phyloP scores from a whole-genome alignment of 2,797 vertebrate genomes.

The Microctenopoma steveboyesi region DNA sequence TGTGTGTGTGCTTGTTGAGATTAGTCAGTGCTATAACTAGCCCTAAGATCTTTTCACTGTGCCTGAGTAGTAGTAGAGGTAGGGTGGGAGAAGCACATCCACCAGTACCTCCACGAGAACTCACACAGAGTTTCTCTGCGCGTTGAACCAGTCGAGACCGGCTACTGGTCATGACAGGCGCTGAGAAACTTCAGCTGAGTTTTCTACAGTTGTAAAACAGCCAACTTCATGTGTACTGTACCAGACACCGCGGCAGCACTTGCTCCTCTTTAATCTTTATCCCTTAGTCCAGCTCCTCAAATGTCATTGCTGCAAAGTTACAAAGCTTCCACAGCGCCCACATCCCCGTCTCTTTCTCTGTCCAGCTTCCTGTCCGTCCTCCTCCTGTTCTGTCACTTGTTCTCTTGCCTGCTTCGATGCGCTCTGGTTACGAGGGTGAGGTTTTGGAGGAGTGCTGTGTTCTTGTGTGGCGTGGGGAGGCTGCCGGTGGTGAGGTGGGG shows the following conservation, averaged over 20 bases:
- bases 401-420: conserved; percentile 5
- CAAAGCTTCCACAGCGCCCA: conserved; percentile 11
- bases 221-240: conserved; percentile 26
- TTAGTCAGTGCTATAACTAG: conserved; percentile 11
- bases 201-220: conserved; percentile 38
- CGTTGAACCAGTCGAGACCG: conserved; percentile 55
- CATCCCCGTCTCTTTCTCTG: background rate
- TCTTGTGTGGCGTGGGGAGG: conserved; percentile 62
- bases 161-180: conserved; percentile 69
- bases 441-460: conserved; percentile 52
- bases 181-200: conserved; percentile 55
- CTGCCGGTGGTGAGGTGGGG: conserved; percentile 35
- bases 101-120: conserved; percentile 27
- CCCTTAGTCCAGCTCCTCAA: background rate
- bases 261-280: conserved; percentile 6
- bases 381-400: conserved; percentile 37
- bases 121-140: conserved; percentile 25
- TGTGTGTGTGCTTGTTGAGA: conserved; percentile 17
- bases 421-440: conserved; percentile 44
- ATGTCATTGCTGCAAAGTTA: conserved; percentile 12
- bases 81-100: conserved; percentile 3
- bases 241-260: conserved; percentile 17
- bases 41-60: conserved; percentile 23
- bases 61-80: conserved; percentile 9
- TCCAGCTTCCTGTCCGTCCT: conserved; percentile 31